A percentile compares a stretch with the other conserved stretches of the same genome.
Evolutionary conservation across 2,113 vertebrate genomes (phyloP).

Genomic region (Silurus asotus): DNA sequence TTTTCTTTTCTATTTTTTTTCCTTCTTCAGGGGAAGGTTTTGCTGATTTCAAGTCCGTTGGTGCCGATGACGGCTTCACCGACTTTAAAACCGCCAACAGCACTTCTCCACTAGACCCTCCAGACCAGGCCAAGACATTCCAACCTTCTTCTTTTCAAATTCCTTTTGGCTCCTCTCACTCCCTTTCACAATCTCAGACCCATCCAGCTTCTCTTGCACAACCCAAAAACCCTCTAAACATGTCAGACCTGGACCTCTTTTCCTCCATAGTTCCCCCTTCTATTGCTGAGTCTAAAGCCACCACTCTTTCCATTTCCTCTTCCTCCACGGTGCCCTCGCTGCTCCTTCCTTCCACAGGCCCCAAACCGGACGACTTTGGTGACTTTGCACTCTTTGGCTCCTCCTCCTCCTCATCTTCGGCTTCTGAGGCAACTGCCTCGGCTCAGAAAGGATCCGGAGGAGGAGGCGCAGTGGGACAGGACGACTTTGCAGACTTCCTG

Average conservation of each 20-base stretch:
- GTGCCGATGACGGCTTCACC: slow-evolving; percentile 90
- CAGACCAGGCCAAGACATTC: slow-evolving; percentile 83
- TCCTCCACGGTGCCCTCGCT: slow-evolving; percentile 61
- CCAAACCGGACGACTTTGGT: slow-evolving; percentile 87
- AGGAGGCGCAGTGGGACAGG: slow-evolving; percentile 66
- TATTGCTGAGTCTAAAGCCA: slow-evolving; percentile 64
- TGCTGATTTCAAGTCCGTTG: slow-evolving; percentile 88
- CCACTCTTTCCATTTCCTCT: slow-evolving; percentile 61
- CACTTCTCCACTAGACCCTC: slow-evolving; percentile 88
- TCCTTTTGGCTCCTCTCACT: slow-evolving; percentile 76
- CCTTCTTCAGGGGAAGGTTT: slow-evolving; percentile 85
- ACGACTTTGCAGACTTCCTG: slow-evolving; percentile 98
- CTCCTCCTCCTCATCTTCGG: slow-evolving; percentile 69
- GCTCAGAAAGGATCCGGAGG: slow-evolving; percentile 64
- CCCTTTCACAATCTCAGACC: slow-evolving; percentile 76
- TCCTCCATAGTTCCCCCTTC: slow-evolving; percentile 72
- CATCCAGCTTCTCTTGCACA: slow-evolving; percentile 66
- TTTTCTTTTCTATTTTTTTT: slow-evolving; percentile 47
- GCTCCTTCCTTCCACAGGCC: slow-evolving; percentile 63
- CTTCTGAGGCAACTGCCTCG: slow-evolving; percentile 54
- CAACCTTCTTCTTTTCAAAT: slow-evolving; percentile 82
- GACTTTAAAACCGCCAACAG: slow-evolving; percentile 98
- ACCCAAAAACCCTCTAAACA: slow-evolving; percentile 83
- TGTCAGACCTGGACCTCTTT: slow-evolving; percentile 92
- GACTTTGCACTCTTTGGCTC: slow-evolving; percentile 92